A percentile compares a stretch with the other conserved stretches of the same genome.
Evolutionary conservation across 2,113 vertebrate genomes (phyloP).

Genomic region (Xyliphius kryptos): DNA sequence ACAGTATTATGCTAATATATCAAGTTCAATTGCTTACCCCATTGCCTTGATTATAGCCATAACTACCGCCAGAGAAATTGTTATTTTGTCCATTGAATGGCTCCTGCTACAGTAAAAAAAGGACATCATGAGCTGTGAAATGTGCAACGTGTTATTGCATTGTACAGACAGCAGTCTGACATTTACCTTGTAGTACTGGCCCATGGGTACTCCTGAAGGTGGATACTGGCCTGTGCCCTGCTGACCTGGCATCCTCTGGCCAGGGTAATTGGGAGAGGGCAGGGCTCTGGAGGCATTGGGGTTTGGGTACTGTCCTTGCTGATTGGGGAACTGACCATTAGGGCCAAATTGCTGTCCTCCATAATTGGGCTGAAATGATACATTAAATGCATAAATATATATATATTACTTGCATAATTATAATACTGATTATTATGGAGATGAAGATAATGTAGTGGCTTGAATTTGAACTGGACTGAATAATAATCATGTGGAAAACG

Average conservation of each 20-base stretch:
- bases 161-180: too few species aligned
- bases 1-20: too few species aligned
- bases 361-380: conserved; percentile 75
- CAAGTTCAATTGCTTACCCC: conserved; percentile 75
- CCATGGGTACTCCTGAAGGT: conserved; percentile 86
- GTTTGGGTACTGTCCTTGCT: conserved; percentile 89
- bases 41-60: conserved; percentile 77
- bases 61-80: conserved; percentile 78
- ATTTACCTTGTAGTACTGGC: conserved; percentile 95
- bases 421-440: too few species aligned
- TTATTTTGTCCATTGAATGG: conserved; percentile 71
- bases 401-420: too few species aligned
- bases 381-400: too few species aligned
- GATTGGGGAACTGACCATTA: conserved; percentile 92
- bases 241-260: conserved; percentile 92
- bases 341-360: conserved; percentile 95
- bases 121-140: too few species aligned
- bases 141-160: too few species aligned
- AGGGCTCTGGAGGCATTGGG: conserved; percentile 85
- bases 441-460: too few species aligned
- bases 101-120: conserved; percentile 63
- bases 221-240: conserved; percentile 89
- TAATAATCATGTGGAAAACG: too few species aligned
- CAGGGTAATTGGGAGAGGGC: conserved; percentile 87
- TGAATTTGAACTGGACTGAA: too few species aligned